Evolutionary conservation across 2,888 invertebrate species (phyloP).

Genomic region (Drosophila helvetica): DNA sequence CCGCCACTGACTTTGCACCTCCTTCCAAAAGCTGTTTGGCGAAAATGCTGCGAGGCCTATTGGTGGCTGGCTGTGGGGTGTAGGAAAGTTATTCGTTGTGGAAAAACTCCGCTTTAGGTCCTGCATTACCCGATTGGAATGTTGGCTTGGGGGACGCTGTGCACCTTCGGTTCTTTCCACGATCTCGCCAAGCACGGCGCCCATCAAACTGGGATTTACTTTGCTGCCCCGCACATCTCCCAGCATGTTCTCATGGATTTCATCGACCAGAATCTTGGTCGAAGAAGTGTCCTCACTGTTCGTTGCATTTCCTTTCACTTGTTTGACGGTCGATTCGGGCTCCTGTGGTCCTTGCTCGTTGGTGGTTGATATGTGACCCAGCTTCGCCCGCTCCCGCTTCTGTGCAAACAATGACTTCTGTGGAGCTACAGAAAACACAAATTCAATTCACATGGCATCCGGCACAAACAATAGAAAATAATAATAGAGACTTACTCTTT

Average conservation of each 20-base stretch:
- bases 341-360: not conserved
- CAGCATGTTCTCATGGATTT: slow-evolving; percentile 75
- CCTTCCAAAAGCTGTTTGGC: slow-evolving; percentile 66
- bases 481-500: slow-evolving; percentile 63
- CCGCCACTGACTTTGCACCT: not conserved
- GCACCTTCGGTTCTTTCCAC: slow-evolving; percentile 83
- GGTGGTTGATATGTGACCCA: slow-evolving; percentile 4
- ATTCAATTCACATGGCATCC: not conserved
- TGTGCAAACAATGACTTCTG: slow-evolving; percentile 81
- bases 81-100: slow-evolving; percentile 20
- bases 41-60: slow-evolving; percentile 85
- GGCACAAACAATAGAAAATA: not conserved
- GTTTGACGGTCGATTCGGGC: not conserved
- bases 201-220: slow-evolving; percentile 36
- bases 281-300: not conserved
- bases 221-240: slow-evolving; percentile 60
- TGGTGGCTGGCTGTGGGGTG: slow-evolving; percentile 23
- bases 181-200: slow-evolving; percentile 85
- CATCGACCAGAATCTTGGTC: slow-evolving; percentile 54
- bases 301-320: slow-evolving; percentile 2
- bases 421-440: slow-evolving; percentile 51
- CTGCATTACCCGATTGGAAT: not conserved
- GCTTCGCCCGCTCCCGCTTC: slow-evolving; percentile 51
- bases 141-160: slow-evolving; percentile 24
- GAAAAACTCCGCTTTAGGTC: slow-evolving; percentile 39